Evolutionary conservation across 1,140 invertebrate species (phyloP).

Genomic region (Drosophila sucinea): DNA sequence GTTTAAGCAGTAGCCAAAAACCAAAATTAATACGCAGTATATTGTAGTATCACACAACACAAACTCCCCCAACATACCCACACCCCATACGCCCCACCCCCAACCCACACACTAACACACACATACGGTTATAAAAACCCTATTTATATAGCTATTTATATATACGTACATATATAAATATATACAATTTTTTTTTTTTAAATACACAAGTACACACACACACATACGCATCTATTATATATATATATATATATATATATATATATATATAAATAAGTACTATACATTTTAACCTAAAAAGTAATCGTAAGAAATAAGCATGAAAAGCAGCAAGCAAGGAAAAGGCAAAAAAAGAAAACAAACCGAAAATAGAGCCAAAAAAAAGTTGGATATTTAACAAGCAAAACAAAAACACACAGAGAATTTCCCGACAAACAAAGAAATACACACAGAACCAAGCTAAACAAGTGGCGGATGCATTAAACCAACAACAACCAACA

Average conservation of each 20-base stretch:
- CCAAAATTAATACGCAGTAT: slow-evolving; percentile 71
- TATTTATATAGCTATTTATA: slow-evolving; percentile 27
- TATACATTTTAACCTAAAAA: slow-evolving; percentile 74
- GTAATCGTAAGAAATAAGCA: slow-evolving; percentile 32
- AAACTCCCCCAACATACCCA: slow-evolving; percentile 4
- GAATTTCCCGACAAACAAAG: slow-evolving; percentile 9
- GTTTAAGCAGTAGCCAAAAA: slow-evolving; percentile 78
- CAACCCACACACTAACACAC: slow-evolving; percentile 30
- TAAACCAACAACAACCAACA: slow-evolving; percentile 28
- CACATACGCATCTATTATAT: slow-evolving; percentile 50
- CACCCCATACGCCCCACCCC: slow-evolving; percentile 23
- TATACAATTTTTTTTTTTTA: slow-evolving; percentile 63
- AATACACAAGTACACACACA: slow-evolving; percentile 39
- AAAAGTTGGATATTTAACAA: slow-evolving; percentile 9
- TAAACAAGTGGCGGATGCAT: background rate
- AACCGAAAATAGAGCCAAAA: background rate
- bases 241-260: background rate
- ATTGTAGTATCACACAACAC: slow-evolving; percentile 54
- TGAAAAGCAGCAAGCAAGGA: slow-evolving; percentile 24
- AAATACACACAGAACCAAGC: background rate
- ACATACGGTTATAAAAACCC: slow-evolving; percentile 59
- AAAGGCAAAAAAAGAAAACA: slow-evolving; percentile 12
- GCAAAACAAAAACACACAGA: slow-evolving; percentile 21
- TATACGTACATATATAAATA: slow-evolving; percentile 39
- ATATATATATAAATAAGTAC: slow-evolving; percentile 56